A percentile compares a stretch with the other conserved stretches of the same genome.
Evolutionary conservation across 1,140 invertebrate species (phyloP).

Genomic region (Hylaeus volcanicus): DNA sequence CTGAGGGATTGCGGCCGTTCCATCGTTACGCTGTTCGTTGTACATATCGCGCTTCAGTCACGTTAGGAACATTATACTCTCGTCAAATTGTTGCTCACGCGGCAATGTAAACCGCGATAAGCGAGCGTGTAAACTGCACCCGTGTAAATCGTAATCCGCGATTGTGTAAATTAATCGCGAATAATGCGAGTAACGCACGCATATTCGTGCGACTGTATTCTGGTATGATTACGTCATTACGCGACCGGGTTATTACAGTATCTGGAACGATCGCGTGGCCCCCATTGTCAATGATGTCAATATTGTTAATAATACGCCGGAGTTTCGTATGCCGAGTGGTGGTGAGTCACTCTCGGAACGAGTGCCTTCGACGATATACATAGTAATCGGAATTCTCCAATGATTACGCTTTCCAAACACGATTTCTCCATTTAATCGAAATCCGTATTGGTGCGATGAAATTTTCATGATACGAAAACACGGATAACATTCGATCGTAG

Average conservation of each 20-base stretch:
- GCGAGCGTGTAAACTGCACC: conserved; percentile 20
- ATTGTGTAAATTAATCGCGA: conserved; percentile 42
- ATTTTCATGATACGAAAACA: too few species aligned
- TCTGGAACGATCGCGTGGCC: neutral
- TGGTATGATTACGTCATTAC: conserved; percentile 27
- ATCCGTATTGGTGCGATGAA: too few species aligned
- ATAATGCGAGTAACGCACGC: conserved; percentile 27
- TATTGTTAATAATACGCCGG: conserved; percentile 29
- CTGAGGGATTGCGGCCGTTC: neutral
- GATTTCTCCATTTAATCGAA: too few species aligned
- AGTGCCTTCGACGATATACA: too few species aligned
- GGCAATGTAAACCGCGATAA: conserved; percentile 9
- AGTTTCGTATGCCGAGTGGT: neutral
- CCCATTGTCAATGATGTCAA: neutral
- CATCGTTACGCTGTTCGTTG: neutral
- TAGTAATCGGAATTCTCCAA: too few species aligned
- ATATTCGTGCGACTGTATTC: conserved; percentile 3
- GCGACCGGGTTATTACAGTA: conserved; percentile 5
- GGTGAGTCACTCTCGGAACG: neutral
- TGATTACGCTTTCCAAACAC: too few species aligned
- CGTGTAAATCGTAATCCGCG: conserved; percentile 29
- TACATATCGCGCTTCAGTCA: neutral
- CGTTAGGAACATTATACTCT: neutral
- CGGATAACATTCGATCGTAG: too few species aligned
- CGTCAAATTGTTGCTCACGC: neutral